A percentile compares a stretch with the other conserved stretches of the same genome.
Conservation (phyloP, 30 jellyfish, hydroid and myxozoan species). For the Chrysaora quinquecirrha region DNA sequence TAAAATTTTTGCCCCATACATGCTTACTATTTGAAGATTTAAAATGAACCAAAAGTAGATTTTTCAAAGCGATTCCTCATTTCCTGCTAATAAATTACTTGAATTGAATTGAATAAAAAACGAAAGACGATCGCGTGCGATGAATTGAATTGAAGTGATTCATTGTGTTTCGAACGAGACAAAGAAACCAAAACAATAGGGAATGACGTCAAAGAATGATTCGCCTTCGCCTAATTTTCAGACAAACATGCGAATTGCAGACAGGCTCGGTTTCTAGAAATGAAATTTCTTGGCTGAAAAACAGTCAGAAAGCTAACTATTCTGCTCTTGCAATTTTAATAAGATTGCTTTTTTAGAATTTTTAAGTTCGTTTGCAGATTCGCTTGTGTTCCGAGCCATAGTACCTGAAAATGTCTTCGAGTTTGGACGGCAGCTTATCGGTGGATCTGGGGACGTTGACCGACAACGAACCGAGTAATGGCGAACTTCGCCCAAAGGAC, state of each 20-base stretch:
- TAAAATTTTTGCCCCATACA: no score
- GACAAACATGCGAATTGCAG: not conserved
- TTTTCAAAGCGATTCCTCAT: no score
- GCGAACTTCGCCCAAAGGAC: conserved; percentile 51
- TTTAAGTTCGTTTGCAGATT: no score
- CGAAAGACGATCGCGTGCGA: not conserved
- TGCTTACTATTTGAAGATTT: no score
- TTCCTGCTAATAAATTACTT: no score
- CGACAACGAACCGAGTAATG: conserved; percentile 67
- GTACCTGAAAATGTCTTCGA: conserved; percentile 69
- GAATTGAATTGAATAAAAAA: no score
- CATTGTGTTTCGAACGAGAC: no score
- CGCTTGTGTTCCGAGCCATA: no score
- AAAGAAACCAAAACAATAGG: not conserved
- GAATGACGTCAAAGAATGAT: not conserved
- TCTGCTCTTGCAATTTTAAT: not conserved
- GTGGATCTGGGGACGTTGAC: conserved; percentile 48
- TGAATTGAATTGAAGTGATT: not conserved
- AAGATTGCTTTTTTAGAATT: not conserved
- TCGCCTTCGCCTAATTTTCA: not conserved
- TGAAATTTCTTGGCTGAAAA: not conserved
- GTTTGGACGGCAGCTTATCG: conserved; percentile 60
- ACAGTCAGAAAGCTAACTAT: no score
- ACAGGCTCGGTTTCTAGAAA: not conserved
- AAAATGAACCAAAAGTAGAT: no score